These are phyloP conservation scores for Nycticorax nycticorax DNA, from an alignment of 2,113 vertebrate species.

Conservation along the genomic window DNA sequence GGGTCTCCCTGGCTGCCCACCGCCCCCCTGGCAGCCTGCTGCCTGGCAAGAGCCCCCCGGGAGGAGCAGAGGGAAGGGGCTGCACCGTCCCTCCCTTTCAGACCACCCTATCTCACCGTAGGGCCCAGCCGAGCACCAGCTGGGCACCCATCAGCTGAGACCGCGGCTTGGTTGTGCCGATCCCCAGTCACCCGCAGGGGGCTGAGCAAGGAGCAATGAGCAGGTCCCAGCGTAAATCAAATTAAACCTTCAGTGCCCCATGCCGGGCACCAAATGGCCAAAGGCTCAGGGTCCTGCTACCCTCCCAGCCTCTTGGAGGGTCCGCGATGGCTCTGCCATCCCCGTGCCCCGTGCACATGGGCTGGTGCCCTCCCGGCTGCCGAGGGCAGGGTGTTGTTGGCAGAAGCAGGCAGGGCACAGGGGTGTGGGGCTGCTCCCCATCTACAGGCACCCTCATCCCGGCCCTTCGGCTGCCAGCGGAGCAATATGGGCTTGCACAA, in stretches of 20 bases:
- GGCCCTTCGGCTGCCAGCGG: background rate
- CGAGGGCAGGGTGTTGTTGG: background rate
- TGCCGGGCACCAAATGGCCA: background rate
- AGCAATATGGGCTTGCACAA: background rate
- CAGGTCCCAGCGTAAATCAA: background rate
- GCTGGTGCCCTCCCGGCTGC: background rate
- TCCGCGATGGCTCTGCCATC: background rate
- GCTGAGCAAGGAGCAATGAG: background rate
- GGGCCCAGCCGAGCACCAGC: background rate
- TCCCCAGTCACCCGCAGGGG: background rate
- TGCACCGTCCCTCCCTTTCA: background rate
- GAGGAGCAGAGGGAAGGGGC: background rate
- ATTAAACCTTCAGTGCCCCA: rapidly evolving
- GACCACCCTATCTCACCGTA: no score
- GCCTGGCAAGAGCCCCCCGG: background rate
- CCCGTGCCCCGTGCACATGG: background rate
- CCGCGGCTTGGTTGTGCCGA: rapidly evolving
- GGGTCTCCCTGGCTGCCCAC: background rate
- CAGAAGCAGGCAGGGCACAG: background rate
- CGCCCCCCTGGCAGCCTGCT: background rate
- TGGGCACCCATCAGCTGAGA: background rate
- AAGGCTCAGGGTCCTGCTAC: background rate
- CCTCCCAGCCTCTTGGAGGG: background rate
- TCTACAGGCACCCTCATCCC: background rate
- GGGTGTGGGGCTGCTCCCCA: background rate